These are phyloP conservation scores for Micrastur ruficollis DNA, from an alignment of 2,797 vertebrate genomes.

Conservation along the genomic window DNA sequence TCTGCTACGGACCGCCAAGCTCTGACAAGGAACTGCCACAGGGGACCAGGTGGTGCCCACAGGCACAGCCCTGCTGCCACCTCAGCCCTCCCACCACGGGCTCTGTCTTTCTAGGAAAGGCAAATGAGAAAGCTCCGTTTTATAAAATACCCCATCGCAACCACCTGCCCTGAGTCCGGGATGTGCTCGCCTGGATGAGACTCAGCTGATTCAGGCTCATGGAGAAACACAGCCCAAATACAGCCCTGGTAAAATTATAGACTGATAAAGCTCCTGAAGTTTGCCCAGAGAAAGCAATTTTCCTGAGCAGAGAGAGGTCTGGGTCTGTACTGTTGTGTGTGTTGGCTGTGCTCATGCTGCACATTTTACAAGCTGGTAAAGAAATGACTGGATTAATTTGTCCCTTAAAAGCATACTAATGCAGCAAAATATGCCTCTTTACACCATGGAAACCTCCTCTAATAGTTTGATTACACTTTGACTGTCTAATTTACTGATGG, in stretches of 20 bases:
- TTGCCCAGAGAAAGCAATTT: not conserved
- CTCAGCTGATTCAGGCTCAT: not conserved
- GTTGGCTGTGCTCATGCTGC: not conserved
- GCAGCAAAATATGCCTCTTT: not conserved
- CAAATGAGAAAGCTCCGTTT: not conserved
- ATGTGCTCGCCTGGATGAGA: not conserved
- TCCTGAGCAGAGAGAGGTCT: not conserved
- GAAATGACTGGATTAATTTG: not conserved
- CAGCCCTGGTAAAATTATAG: not conserved
- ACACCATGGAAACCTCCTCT: not conserved
- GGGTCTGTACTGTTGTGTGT: not conserved
- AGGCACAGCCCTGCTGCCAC: not conserved
- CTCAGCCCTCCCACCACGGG: not conserved
- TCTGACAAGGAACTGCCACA: not conserved
- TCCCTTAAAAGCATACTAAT: slow-evolving; percentile 20
- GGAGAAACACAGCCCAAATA: not conserved
- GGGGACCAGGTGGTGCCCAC: accelerated
- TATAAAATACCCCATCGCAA: not conserved
- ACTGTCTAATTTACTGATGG: slow-evolving; percentile 40
- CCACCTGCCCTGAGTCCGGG: not conserved
- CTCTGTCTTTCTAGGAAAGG: not conserved
- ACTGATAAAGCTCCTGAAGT: not conserved
- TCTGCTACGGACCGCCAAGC: not conserved
- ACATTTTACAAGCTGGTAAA: not conserved
- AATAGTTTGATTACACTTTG: slow-evolving; percentile 25